Percentiles rank a stretch among this genome's conserved stretches.
Conservation (phyloP, 64 coral and sea anemone genomes). For the Anthopleura sola region DNA sequence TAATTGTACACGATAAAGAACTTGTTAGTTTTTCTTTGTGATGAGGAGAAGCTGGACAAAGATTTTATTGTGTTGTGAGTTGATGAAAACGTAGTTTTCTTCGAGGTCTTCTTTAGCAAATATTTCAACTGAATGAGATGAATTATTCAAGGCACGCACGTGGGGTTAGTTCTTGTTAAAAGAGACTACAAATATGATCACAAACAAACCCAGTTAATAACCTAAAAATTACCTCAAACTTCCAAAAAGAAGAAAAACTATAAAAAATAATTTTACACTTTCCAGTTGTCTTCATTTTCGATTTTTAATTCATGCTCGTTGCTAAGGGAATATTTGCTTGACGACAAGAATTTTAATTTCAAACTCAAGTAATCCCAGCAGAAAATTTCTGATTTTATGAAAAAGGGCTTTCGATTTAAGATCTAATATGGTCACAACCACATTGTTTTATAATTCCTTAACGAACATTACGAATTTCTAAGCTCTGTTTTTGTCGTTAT, state of each 20-base stretch:
- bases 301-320: neutral
- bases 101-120: neutral
- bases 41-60: neutral
- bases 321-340: neutral
- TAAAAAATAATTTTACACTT: neutral
- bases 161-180: neutral
- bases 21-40: neutral
- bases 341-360: conserved; percentile 1
- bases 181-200: neutral
- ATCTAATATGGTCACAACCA: neutral
- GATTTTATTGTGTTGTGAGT: no score
- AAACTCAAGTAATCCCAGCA: neutral
- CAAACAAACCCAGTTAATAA: neutral
- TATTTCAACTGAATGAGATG: neutral
- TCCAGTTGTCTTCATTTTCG: neutral
- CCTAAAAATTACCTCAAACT: neutral
- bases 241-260: neutral
- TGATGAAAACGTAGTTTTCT: neutral
- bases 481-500: neutral
- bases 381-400: neutral
- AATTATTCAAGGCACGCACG: neutral
- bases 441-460: neutral
- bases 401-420: neutral
- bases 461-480: neutral
- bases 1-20: neutral